phyloP scores from a whole-genome alignment of 2,797 vertebrate genomes.

The Sebastolobus altivelis region DNA sequence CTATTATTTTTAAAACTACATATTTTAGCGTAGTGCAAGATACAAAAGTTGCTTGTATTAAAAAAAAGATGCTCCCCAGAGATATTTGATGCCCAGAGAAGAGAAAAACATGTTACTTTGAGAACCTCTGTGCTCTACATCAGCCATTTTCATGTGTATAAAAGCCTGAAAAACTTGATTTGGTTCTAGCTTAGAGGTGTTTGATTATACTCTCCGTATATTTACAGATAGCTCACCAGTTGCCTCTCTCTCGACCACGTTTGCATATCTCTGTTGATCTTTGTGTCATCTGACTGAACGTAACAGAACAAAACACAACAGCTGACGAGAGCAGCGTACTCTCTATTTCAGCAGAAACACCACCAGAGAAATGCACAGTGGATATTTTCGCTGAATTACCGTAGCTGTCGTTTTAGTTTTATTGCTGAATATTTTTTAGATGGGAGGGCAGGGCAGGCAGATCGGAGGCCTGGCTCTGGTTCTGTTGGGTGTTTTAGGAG shows the following conservation, averaged over 20 bases:
- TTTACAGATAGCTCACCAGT: constrained; percentile 21
- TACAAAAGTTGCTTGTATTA: neutral
- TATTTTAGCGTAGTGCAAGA: neutral
- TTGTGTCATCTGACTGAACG: constrained; percentile 31
- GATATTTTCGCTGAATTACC: constrained; percentile 2
- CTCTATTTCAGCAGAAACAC: neutral
- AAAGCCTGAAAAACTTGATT: constrained; percentile 53
- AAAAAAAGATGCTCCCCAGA: neutral
- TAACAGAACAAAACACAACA: constrained; percentile 16
- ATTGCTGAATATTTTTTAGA: constrained; percentile 12
- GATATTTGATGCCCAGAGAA: neutral
- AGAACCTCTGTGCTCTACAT: neutral
- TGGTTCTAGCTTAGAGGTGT: constrained; percentile 14
- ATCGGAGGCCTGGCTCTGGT: constrained; percentile 42
- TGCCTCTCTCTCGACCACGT: neutral
- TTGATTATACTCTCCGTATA: constrained; percentile 31
- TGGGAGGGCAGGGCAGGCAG: constrained; percentile 39
- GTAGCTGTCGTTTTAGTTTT: neutral
- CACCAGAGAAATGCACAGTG: neutral
- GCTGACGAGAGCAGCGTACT: neutral
- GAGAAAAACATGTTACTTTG: neutral
- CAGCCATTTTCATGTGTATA: neutral
- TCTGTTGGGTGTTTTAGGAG: constrained; percentile 50
- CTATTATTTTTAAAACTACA: neutral
- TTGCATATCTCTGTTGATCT: constrained; percentile 50